Base-by-base conservation (phyloP, 2,113 vertebrate genomes). In the Anoura caudifer region DNA sequence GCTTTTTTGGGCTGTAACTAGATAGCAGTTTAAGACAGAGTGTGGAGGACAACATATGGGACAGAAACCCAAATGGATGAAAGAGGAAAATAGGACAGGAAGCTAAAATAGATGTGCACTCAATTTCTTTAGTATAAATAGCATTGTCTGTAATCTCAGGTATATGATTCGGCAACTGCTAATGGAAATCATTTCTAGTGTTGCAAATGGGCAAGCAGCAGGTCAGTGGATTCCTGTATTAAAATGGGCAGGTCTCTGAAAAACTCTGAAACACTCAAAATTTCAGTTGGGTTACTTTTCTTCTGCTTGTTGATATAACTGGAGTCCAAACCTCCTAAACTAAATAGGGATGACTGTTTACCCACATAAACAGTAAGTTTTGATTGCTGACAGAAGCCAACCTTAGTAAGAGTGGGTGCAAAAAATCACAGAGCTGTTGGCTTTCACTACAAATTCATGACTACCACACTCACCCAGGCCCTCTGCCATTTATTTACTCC, bases 31-130 rank as follows among this genome's bases (percentile, higher is more conserved):
- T 95, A 94, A 97, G 93, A 95, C 79, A 94, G 92, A 95, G 92
- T 94, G 97, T 75, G 87, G 94, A 98, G 97, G 97, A 97, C 97
- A 97, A 97, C 97, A 98, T 97, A 98, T 97, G 97, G 97, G 75
- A 96, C 90, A 95, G 83, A 96, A 95, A 93, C 91, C 91, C 90
- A 97, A 98, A 90, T 86, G 93, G 88, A 95, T 97, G 88, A 96
- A 97, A 91, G 86, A 96, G 96, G 96, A 97, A 98, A 97, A 97
- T 97, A 96, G 97, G 97, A 92, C 97, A 97, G 94, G 97, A 97
- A 98, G 83, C 93, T 96, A 97, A 97, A 97, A 97, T 97, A 97
- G 97, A 96, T 91, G n/a, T 94, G 91, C 65, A 95, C 91, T 94
- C 96, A 45, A 84, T 97, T 96, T 91, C 95, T 73, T 96, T 85